A percentile compares a stretch with the other conserved stretches of the same genome.
Evolutionary conservation across 2,888 invertebrate species (phyloP).

Genomic region (Ypsolopha sequella): DNA sequence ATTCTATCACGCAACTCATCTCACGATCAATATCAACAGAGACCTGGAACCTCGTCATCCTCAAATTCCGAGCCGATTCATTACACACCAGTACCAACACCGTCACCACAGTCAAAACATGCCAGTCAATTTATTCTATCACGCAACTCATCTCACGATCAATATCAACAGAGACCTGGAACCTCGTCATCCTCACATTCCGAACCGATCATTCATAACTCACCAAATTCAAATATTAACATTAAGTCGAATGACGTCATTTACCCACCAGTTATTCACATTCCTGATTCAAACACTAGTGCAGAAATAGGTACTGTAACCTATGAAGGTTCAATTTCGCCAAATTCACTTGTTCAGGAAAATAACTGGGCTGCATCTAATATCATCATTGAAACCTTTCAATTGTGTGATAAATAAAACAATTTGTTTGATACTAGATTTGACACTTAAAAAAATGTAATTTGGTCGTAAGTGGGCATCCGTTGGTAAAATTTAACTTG

Average conservation of each 20-base stretch:
- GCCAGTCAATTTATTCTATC: too few species aligned
- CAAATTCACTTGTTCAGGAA: constrained; percentile 3
- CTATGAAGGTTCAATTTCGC: constrained; percentile 5
- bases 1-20: too few species aligned
- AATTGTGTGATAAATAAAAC: constrained; percentile 5
- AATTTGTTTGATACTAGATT: constrained; percentile 5
- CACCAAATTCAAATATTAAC: constrained; percentile 4
- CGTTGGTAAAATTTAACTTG: constrained; percentile 5
- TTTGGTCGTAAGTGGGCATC: constrained; percentile 4
- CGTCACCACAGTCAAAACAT: too few species aligned
- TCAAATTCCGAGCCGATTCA: too few species aligned
- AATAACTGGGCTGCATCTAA: constrained; percentile 4
- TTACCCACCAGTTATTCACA: constrained; percentile 6
- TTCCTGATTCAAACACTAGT: constrained; percentile 7
- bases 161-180: too few species aligned
- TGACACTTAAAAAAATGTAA: constrained; percentile 3
- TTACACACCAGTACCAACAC: too few species aligned
- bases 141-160: too few species aligned
- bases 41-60: too few species aligned
- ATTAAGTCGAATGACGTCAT: constrained; percentile 6
- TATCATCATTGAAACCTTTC: constrained; percentile 5
- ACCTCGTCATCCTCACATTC: constrained; percentile 6
- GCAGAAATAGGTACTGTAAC: constrained; percentile 6
- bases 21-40: too few species aligned
- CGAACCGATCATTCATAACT: constrained; percentile 3